Evolutionary conservation across 2,888 invertebrate species (phyloP), one percentile per base, ranked within the genome.

Genomic region (Cataglyphis albicans): DNA sequence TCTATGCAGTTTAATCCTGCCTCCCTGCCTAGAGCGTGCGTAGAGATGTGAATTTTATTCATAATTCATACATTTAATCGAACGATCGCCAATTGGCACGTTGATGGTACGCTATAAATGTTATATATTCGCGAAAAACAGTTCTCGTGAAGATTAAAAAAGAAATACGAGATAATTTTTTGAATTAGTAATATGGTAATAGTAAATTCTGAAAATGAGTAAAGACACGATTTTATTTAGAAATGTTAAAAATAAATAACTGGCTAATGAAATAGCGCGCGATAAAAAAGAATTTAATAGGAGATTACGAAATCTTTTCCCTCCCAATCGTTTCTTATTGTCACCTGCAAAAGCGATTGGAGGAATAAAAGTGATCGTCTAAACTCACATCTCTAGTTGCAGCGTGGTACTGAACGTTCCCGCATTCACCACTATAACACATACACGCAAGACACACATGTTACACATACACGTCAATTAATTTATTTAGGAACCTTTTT

Each of bases 341-440:
- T 41, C 52, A n/a, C 12, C 35, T 18, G 9, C 15, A 25, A 52
- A 18, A 29, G 15, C 25, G 61, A 70, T 29, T 44, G 38, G 3
- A 64, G 21, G 65, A 76, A 52, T 10, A 78, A 64, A 48, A 41
- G 63, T 68, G 68, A 48, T 84, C 48, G 81, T 63, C 65, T 44
- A 84, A 88, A 89, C 88, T 89, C 90, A 88, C 89, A 90, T 89
- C 89, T 89, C 90, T 89, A 88, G 83, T 87, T 88, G 90, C 90
- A 90, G 90, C 86, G 89, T 89, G 90, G 89, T 89, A 89, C 89
- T 89, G 55, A 80, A 84, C 78, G 61, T 80, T 85, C 83, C 86
- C 85, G 88, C 89, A 88, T 61, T 72, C 35, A 82, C 44, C 73
- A 52, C 52, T 44, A 32, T 44, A 29, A 57, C 64, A 78, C 15